Conservation (phyloP, 1,140 invertebrate genomes). For the Callitettix versicolor region DNA sequence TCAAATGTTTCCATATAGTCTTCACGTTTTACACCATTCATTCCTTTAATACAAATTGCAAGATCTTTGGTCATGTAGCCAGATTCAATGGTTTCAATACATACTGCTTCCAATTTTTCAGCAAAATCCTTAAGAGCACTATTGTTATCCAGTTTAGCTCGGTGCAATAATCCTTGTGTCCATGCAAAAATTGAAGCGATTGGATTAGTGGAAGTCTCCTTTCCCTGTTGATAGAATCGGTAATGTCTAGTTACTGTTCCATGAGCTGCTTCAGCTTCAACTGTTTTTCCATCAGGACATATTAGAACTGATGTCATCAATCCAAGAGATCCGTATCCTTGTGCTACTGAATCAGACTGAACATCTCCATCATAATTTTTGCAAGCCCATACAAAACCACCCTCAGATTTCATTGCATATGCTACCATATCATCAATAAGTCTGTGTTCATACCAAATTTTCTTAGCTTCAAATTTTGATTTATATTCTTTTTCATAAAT, state of each 20-base stretch:
- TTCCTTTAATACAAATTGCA: conserved; percentile 94
- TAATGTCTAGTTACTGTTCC: conserved; percentile 95
- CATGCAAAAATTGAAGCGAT: conserved; percentile 99
- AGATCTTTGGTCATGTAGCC: conserved; percentile 98
- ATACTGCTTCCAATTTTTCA: conserved; percentile 76
- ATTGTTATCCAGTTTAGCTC: conserved; percentile 89
- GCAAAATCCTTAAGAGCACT: conserved; percentile 62
- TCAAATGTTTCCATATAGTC: conserved; percentile 98
- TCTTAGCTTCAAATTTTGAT: conserved; percentile 65
- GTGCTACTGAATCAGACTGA: conserved; percentile 93
- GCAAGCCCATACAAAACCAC: conserved; percentile 98
- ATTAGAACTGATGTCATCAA: conserved; percentile 93
- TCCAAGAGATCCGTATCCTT: conserved; percentile 86
- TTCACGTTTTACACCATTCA: conserved; percentile 62
- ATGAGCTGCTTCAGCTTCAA: conserved; percentile 95
- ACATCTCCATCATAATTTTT: conserved; percentile 99
- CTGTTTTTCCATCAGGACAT: conserved; percentile 92
- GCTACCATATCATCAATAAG: conserved; percentile 99
- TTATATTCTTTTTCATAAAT: conserved; percentile 92
- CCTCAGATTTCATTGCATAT: conserved; percentile 94
- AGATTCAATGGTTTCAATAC: conserved; percentile 86
- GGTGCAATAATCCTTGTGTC: conserved; percentile 83
- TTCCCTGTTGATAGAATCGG: conserved; percentile 85
- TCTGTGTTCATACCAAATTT: conserved; percentile 95
- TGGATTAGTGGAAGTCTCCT: conserved; percentile 95